Conservation (phyloP, 2,888 invertebrate species). For the Ophion slaviceki region DNA sequence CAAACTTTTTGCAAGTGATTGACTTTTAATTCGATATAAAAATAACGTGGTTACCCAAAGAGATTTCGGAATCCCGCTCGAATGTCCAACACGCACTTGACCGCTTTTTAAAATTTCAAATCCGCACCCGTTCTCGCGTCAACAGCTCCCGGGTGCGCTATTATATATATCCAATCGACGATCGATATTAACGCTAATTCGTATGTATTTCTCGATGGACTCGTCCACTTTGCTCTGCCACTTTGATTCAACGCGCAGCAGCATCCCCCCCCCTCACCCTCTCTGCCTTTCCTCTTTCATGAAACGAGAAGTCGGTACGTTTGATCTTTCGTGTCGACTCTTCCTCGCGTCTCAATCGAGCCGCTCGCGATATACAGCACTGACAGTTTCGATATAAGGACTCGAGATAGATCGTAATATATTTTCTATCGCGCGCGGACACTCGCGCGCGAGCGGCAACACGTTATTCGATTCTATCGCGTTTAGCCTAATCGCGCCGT, state of each 20-base stretch:
- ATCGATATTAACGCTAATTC: constrained; percentile 58
- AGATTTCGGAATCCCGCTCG: neutral
- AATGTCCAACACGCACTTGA: neutral
- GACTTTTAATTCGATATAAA: no score
- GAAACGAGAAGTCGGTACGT: constrained; percentile 49
- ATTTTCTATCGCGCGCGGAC: constrained; percentile 9
- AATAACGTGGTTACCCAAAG: no score
- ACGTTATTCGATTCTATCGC: constrained; percentile 26
- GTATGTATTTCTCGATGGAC: constrained; percentile 53
- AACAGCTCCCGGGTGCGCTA: constrained; percentile 31
- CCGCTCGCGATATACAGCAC: constrained; percentile 23
- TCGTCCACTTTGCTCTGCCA: constrained; percentile 61
- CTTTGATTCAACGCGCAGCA: constrained; percentile 22
- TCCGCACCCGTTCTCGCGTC: constrained; percentile 29
- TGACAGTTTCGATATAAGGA: constrained; percentile 11
- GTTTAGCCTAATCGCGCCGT: constrained; percentile 28
- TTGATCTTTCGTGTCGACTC: constrained; percentile 48
- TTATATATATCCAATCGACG: constrained; percentile 34
- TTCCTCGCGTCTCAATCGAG: constrained; percentile 44
- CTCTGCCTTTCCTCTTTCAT: neutral
- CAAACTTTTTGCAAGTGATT: no score
- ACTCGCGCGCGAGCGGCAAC: constrained; percentile 3
- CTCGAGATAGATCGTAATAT: constrained; percentile 34
- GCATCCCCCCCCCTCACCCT: neutral
- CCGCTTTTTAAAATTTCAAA: neutral